A percentile compares a stretch with the other conserved stretches of the same genome.
These are phyloP conservation scores for Lasiurus borealis DNA, from an alignment of 2,113 vertebrate species.

Conservation along the genomic window DNA sequence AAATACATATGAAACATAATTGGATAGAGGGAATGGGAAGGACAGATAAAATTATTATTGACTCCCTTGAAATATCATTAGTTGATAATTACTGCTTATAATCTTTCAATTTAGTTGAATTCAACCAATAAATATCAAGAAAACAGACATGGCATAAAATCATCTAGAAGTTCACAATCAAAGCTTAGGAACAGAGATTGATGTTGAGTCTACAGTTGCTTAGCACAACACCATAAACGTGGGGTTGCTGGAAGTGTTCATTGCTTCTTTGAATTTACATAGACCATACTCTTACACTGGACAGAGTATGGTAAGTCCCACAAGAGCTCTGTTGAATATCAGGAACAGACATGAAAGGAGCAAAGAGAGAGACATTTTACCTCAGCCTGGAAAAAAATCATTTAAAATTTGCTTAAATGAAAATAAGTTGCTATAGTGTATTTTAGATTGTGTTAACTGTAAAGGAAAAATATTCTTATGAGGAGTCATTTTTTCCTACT, in stretches of 20 bases:
- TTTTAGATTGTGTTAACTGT: background rate
- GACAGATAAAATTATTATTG: background rate
- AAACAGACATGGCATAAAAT: background rate
- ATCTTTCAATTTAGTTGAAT: conserved; percentile 15
- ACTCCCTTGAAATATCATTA: background rate
- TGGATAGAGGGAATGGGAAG: background rate
- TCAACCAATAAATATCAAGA: background rate
- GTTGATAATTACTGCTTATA: background rate
- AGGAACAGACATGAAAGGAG: background rate
- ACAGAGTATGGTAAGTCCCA: background rate
- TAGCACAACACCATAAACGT: background rate
- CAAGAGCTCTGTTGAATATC: background rate
- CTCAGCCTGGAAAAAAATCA: background rate
- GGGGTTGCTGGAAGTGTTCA: background rate
- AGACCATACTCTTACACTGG: background rate
- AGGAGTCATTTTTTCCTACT: background rate
- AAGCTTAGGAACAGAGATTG: background rate
- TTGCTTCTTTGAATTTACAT: background rate
- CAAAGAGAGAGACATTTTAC: background rate
- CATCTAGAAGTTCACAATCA: background rate
- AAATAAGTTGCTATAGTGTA: background rate
- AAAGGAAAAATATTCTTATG: background rate
- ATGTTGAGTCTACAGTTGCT: background rate
- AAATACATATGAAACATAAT: background rate
- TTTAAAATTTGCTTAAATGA: background rate